phyloP scores from a whole-genome alignment of 1,140 invertebrate genomes.

The Procambarus clarkii region DNA sequence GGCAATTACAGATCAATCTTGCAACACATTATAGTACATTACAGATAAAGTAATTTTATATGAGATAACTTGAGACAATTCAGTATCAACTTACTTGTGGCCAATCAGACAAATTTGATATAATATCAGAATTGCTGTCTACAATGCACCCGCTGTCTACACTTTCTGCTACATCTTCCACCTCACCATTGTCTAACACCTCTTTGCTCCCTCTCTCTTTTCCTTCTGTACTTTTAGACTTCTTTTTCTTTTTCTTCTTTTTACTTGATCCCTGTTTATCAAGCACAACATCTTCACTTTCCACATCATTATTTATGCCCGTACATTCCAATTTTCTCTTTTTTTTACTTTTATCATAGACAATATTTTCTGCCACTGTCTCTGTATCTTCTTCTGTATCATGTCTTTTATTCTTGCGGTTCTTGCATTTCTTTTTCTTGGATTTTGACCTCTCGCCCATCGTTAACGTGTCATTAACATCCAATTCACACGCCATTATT shows the following conservation, averaged over 20 bases:
- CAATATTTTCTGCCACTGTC: not conserved
- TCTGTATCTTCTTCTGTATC: not conserved
- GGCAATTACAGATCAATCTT: no score
- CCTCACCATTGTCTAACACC: not conserved
- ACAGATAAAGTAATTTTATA: no score
- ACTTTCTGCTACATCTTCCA: conserved; percentile 46
- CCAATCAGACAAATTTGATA: conserved; percentile 15
- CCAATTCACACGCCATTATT: not conserved
- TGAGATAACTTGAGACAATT: no score
- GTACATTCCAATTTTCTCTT: not conserved
- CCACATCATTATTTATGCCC: not conserved
- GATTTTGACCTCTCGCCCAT: not conserved
- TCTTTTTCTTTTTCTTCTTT: not conserved
- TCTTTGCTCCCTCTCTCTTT: not conserved
- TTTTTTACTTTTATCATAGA: not conserved
- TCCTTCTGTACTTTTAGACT: not conserved
- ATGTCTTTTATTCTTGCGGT: not conserved
- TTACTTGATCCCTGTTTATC: not conserved
- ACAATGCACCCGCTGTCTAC: conserved; percentile 50
- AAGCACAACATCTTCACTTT: not conserved
- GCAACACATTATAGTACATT: no score
- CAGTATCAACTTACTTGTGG: conserved; percentile 20
- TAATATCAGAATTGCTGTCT: conserved; percentile 16
- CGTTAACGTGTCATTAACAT: not conserved
- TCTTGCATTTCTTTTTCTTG: not conserved